A percentile compares a stretch with the other conserved stretches of the same genome.
Conservation (phyloP, 2,113 vertebrate genomes). For the Zootoca vivipara region DNA sequence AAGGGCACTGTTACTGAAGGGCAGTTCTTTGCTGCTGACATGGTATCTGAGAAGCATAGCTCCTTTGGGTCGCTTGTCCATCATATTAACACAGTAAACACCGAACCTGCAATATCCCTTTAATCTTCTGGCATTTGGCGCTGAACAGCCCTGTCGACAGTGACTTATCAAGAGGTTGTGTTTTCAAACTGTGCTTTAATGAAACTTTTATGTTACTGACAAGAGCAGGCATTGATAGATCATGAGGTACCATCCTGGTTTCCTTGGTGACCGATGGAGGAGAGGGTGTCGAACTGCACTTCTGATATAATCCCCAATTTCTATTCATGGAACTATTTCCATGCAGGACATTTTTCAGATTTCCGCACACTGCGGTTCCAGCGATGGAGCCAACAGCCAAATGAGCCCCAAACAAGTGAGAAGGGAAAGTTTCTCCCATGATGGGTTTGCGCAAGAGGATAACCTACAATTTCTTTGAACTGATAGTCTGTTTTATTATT, state of each 20-base stretch:
- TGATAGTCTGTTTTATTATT: too few species aligned
- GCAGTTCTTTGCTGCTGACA: constrained; percentile 47
- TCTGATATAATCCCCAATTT: not conserved
- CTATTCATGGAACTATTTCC: not conserved
- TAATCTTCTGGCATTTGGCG: not conserved
- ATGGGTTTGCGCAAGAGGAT: not conserved
- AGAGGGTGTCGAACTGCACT: not conserved
- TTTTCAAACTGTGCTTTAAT: constrained; percentile 4
- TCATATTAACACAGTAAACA: constrained; percentile 43
- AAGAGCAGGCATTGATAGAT: constrained; percentile 26
- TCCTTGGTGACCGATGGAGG: not conserved
- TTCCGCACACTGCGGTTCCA: not conserved
- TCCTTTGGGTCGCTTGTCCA: constrained; percentile 19
- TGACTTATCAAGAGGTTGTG: constrained; percentile 18
- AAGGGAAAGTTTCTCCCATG: not conserved
- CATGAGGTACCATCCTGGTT: accelerated
- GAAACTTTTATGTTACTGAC: not conserved
- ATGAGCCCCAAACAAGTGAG: too few species aligned
- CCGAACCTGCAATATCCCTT: not conserved
- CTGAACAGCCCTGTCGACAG: not conserved
- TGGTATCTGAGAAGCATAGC: constrained; percentile 39
- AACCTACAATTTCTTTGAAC: too few species aligned
- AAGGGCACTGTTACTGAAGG: too few species aligned
- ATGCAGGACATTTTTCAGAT: constrained; percentile 12
- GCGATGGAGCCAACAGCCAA: not conserved